Base-by-base conservation (phyloP, 1,140 invertebrate species). In the Drosophila nebulosa region DNA sequence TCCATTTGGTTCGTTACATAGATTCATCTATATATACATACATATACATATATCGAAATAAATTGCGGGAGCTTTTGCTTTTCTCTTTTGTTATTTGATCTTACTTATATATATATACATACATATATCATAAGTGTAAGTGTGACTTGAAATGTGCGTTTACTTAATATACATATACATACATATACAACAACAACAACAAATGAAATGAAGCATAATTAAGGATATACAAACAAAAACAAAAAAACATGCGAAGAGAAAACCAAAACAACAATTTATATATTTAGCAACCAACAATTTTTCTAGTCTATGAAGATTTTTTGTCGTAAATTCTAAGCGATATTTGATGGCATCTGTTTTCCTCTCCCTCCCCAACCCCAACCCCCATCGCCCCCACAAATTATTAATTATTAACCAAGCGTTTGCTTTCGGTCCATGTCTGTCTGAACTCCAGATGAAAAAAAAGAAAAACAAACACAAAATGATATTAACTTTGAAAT, bases 231-330 rank as follows among this genome's bases (percentile, higher is more conserved):
- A 46, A 21, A 46, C 3, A 46, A 46, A 9, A 21, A 46, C 0
- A 46, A 46, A 46, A 21, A 21, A 18, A 39, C 74, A 74, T 74
- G 70, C 71, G 55, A 56, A 66, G 16, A 66, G 16, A 42, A 42
- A 42, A 42, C 16, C 16, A 46, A 46, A 46, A 46, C 39, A 46
- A 46, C 16, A 46, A 46, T 46, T 46, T 46, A 74, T 74, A 71
- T 74, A 74, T 74, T 74, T 74, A 74, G 63, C 57, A 74, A 74
- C 71, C 39, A 46, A 46, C 39, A 18, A 46, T 67, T 74, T 74
- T 74, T 74, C 71, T 74, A 74, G 71, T 74, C 71, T 74, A 74
- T 57, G 32, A 71, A 67, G 35, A 59, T 52, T 67, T 70, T 70
- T 70, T 46, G 39, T 46, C 39, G 36, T 67, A 39, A 74, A 74